Conservation (phyloP, 30 jellyfish, hydroid and myxozoan genomes). For the Aurelia sp. region DNA sequence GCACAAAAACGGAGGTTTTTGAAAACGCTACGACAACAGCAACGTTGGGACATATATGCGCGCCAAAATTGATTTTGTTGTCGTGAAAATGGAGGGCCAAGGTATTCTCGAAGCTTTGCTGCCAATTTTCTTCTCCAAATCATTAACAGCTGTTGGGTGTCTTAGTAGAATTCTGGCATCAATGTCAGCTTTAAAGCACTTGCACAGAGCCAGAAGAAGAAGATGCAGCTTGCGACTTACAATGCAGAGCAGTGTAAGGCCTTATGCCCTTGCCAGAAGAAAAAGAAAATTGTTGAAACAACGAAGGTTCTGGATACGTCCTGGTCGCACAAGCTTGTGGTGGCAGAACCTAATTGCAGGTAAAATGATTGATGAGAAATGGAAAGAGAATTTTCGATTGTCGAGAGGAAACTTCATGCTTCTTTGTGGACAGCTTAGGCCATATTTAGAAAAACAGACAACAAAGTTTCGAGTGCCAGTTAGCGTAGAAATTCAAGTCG, state of each 20-base stretch:
- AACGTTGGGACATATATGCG: not conserved
- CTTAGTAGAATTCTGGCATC: conserved; percentile 6
- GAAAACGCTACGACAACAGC: not conserved
- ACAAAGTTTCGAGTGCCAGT: conserved; percentile 8
- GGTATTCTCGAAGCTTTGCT: conserved; percentile 7
- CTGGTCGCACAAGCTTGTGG: conserved; percentile 37
- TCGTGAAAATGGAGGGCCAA: conserved; percentile 11
- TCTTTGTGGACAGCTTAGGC: conserved; percentile 4
- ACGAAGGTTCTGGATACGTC: conserved; percentile 42
- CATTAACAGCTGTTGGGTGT: conserved; percentile 3
- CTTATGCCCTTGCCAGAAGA: not conserved
- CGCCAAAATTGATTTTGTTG: not conserved
- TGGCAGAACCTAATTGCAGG: conserved; percentile 23
- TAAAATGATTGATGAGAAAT: not conserved
- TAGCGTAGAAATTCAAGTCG: conserved; percentile 16
- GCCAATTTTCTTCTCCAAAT: conserved; percentile 20
- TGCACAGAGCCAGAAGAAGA: conserved; percentile 9
- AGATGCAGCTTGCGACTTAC: conserved; percentile 13
- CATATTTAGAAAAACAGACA: not conserved
- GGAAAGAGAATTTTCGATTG: conserved; percentile 37
- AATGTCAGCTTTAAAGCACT: not conserved
- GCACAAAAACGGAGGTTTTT: too few relatives aligned
- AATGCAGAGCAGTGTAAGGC: conserved; percentile 11
- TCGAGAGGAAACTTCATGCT: conserved; percentile 10
- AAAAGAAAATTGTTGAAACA: conserved; percentile 9